A percentile compares a stretch with the other conserved stretches of the same genome.
These are phyloP conservation scores for Actias luna DNA, from an alignment of 2,888 invertebrate species.

Conservation along the genomic window DNA sequence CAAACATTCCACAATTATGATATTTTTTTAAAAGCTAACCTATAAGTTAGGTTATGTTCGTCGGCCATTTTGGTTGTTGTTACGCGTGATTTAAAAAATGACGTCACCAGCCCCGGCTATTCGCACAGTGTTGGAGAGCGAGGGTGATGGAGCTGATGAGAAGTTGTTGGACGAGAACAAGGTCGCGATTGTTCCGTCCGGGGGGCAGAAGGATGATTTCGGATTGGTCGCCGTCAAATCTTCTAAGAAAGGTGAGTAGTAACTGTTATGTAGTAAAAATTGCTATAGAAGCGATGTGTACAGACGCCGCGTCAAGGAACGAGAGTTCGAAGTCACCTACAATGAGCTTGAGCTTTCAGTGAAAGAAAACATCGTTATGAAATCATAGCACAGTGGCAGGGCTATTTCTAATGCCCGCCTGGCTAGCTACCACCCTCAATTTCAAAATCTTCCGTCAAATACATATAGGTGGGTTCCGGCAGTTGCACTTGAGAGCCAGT, in stretches of 20 bases:
- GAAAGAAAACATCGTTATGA: too few relatives aligned
- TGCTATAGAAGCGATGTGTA: too few relatives aligned
- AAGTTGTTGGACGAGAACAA: slow-evolving; percentile 54
- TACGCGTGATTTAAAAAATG: slow-evolving; percentile 48
- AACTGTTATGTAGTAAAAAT: neutral
- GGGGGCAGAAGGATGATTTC: slow-evolving; percentile 37
- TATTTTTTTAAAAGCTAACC: neutral
- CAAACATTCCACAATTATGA: slow-evolving; percentile 7
- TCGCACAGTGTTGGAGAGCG: slow-evolving; percentile 44
- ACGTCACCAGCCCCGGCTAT: slow-evolving; percentile 42
- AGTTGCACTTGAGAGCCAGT: too few relatives aligned
- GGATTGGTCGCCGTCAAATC: slow-evolving; percentile 56
- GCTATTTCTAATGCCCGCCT: too few relatives aligned
- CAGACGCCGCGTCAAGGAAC: too few relatives aligned
- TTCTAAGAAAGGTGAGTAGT: slow-evolving; percentile 69
- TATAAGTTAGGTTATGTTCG: neutral
- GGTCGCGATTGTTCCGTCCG: slow-evolving; percentile 45
- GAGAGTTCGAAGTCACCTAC: too few relatives aligned
- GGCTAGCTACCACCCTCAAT: too few relatives aligned
- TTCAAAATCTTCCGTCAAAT: too few relatives aligned
- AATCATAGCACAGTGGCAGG: too few relatives aligned
- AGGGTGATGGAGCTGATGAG: slow-evolving; percentile 61
- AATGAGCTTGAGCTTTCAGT: too few relatives aligned
- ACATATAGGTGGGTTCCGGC: too few relatives aligned
- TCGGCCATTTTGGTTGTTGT: slow-evolving; percentile 43